Evolutionary conservation across 2,113 vertebrate species (phyloP), one percentile per base, ranked within the genome.

Genomic region (Sinocyclocheilus anshuiensis): DNA sequence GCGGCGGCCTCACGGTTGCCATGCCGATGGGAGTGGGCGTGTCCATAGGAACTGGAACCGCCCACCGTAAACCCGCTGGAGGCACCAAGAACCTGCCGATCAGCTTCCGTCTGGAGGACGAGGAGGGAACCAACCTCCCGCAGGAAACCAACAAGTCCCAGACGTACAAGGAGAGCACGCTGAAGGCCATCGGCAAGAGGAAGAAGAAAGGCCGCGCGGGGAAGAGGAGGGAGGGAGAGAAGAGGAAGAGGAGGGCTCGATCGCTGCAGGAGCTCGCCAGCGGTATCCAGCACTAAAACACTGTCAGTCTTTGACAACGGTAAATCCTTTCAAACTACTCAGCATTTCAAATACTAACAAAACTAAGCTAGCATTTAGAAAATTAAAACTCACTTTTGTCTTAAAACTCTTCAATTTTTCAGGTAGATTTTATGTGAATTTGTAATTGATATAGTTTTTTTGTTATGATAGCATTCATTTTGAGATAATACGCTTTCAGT

Each of bases 101-200:
- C n/a, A 93, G 92, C 11, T 95, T 97, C 75, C 91, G 93, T 8
- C 91, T 91, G 1, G 96, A 97, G 1, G 97, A 98, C n/a, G 97
- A 92, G 72, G 94, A 95, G 82, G 92, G 93, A 15, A 94, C 93
- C 89, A 93, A 94, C 92, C 93, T 98, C 67, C 97, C 97, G 72
- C 98, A 99, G 94, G 98, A 99, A 91, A 99, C 97, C 92, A 96
- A 98, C 94, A 98, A 98, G 93, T 96, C 96, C 0, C 96, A 97
- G 89, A 94, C 93, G 0, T 97, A 95, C 94, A 98, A 97, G 77
- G 97, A 97, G 42, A 94, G 96, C 63, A 94, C 94, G 0, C 91
- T 94, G 77, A 97, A 96, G 88, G 91, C 65, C 0, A 91, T 94
- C 0, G 94, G 95, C 10, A 96, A 93, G 89, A 98, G 95, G 94